Base-by-base conservation (phyloP, 2,888 invertebrate genomes). In the Uropetala carovei region DNA sequence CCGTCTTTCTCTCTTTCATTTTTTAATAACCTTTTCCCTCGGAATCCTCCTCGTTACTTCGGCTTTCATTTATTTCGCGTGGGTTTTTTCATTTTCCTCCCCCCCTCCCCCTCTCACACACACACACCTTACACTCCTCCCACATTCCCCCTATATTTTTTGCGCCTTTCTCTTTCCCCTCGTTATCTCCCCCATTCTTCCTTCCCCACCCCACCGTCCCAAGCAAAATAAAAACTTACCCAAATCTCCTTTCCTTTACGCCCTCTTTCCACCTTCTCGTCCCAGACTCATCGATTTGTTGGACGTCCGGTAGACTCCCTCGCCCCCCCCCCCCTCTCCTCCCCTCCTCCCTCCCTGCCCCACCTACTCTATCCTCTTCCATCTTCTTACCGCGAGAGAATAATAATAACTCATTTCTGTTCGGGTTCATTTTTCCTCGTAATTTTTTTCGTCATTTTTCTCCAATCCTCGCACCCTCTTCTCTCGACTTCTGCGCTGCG, bases 341-440 rank as follows among this genome's bases (percentile, higher is more conserved):
- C 8, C 43, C 7, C 43, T 5, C 43, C 11, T 14, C 82, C 9
- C 43, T 13, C 3, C 11, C 82, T 11, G 11, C 11, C 11, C 30
- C 82, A 18, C 30, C 27, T 11, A 43, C 56, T n/a, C 43, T 83
- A 43, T 43, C 83, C 83, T 57, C n/a, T n/a, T n/a, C 11, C 56
- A 83, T 43, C 83, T 57, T 83, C 56, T 83, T 83, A 10, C 56
- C 83, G 83, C 83, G 83, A 56, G 83, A 57, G 83, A 57, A 83
- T 83, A 83, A 83, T 83, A 56, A 83, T 83, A 83, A 83, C 83
- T 83, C 83, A 89, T 27, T 86, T 30, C 30, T 14, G 16, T 57
- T 43, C 57, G 57, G 56, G 9, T 56, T 59, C 22, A 27, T 75
- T 58, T 59, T 27, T n/a, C 58, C 14, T 59, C 0, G 7, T 11